These are phyloP conservation scores for Thyatira batis DNA, from an alignment of 2,888 invertebrate species.

Conservation along the genomic window DNA sequence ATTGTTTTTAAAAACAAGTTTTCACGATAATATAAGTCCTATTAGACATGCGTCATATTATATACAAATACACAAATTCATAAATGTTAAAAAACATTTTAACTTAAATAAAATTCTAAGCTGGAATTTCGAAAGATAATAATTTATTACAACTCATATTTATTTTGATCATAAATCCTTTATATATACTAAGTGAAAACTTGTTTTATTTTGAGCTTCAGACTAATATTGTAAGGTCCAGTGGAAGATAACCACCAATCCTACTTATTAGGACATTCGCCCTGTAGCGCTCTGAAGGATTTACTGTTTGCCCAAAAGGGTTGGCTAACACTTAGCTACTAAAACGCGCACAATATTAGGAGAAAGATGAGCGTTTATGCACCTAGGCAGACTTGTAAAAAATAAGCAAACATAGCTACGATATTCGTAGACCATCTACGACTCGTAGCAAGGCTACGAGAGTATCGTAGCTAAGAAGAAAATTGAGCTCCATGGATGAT, in stretches of 20 bases:
- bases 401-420: too few relatives aligned
- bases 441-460: neutral
- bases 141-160: neutral
- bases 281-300: neutral
- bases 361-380: neutral
- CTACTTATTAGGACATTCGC: neutral
- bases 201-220: neutral
- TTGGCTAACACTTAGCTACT: neutral
- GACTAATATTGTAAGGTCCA: neutral
- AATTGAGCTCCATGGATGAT: too few relatives aligned
- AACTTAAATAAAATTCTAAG: too few relatives aligned
- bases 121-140: neutral
- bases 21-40: too few relatives aligned
- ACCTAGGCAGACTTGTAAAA: too few relatives aligned
- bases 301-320: neutral
- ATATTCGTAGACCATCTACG: neutral
- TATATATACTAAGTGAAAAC: neutral
- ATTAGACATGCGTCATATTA: too few relatives aligned
- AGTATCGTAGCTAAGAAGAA: neutral
- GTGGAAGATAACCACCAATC: neutral
- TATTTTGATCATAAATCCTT: neutral
- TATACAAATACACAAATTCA: too few relatives aligned
- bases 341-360: neutral
- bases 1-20: too few relatives aligned
- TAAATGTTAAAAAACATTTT: too few relatives aligned